Evolutionary conservation across 2,888 invertebrate species (phyloP).

Genomic region (Platycheirus albimanus): DNA sequence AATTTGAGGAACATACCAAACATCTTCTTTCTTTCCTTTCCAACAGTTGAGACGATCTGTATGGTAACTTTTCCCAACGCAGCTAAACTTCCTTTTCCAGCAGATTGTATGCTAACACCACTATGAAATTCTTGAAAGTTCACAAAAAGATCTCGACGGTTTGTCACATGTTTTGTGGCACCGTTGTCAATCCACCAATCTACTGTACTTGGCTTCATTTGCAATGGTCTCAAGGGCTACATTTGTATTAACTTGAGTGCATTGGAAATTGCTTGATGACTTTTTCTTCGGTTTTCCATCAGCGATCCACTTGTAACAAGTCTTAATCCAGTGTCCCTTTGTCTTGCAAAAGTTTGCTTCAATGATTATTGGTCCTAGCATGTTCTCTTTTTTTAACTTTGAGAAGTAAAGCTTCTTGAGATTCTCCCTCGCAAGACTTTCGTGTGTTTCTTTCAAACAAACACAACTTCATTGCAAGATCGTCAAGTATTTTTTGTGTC

Average conservation of each 20-base stretch:
- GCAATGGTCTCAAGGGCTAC: conserved; percentile 6
- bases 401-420: conserved; percentile 34
- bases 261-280: background rate
- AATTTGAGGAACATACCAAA: conserved; percentile 76
- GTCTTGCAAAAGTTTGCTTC: conserved; percentile 59
- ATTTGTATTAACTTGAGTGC: background rate
- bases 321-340: conserved; percentile 48
- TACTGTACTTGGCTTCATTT: conserved; percentile 13
- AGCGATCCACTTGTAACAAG: conserved; percentile 59
- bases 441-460: conserved; percentile 12
- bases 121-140: conserved; percentile 13
- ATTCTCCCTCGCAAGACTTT: background rate
- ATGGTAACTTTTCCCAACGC: conserved; percentile 69
- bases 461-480: conserved; percentile 39
- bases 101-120: conserved; percentile 24
- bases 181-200: conserved; percentile 58
- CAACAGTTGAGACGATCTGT: conserved; percentile 53
- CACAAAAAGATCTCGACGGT: background rate
- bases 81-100: conserved; percentile 71
- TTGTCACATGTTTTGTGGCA: conserved; percentile 47
- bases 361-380: background rate
- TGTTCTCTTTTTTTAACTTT: conserved; percentile 17
- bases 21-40: conserved; percentile 55
- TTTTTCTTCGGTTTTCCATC: conserved; percentile 49
- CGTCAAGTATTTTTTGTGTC: conserved; percentile 58